Evolutionary conservation across 2,113 vertebrate species (phyloP), one percentile per base, ranked within the genome.

Genomic region (Panthera tigris): DNA sequence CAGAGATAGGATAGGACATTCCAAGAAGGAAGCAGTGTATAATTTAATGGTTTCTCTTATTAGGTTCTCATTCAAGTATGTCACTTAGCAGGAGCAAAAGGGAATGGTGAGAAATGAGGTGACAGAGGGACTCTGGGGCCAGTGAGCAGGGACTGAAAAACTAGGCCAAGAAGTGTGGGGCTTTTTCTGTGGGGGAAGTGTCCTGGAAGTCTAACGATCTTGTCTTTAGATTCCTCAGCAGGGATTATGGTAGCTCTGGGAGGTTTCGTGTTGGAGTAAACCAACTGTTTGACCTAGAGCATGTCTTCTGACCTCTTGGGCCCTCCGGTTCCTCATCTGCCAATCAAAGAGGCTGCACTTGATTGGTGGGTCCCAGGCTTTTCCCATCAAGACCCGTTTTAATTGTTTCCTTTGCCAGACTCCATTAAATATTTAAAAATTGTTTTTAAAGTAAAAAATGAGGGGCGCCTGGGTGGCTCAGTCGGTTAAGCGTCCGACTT

Each of bases 261-360:
- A 92, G 79, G 41, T 83, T 92, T 89, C 52, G 18, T 48, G 4
- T 61, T 39, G 39, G 31, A 55, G 80, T 97, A 80, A 97, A 92
- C 50, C 76, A 94, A 19, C 81, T 80, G 4, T 86, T 71, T 95
- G 73, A 76, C 19, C 36, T 29, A n/a, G 15, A 50, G 9, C 21
- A 33, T 50, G 71, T 85, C 41, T 25, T 25, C 74, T 87, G 84
- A 74, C n/a, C 69, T 79, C 31, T 18, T 9, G 19, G 57, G 23
- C 50, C 65, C n/a, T 86, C 33, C 15, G 16, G 2, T 78, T 82
- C n/a, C 39, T 71, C 76, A 68, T 89, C n/a, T 95, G 36, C 76
- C 79, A 10, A 1, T 83, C 14, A n/a, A 21, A 96, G 83, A 14
- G 8, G 16, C 92, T 94, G 27, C 23, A 89, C 79, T 81, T 16